Evolutionary conservation across 2,113 vertebrate species (phyloP), one percentile per base, ranked within the genome.

Genomic region (Hymenochirus boettgeri): DNA sequence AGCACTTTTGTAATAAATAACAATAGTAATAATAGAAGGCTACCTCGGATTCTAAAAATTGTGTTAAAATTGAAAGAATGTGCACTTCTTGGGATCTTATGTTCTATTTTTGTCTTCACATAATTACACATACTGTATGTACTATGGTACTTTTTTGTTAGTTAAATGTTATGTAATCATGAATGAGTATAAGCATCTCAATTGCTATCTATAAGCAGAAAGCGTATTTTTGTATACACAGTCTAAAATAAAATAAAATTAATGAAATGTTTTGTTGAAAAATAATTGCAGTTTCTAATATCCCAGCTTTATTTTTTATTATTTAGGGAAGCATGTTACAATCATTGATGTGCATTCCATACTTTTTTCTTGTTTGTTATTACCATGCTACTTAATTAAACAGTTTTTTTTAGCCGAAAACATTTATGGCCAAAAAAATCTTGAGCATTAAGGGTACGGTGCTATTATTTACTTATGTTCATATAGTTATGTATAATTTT

Each of bases 311-410:
- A 8, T 57, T 22, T 35, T 37, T 21, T n/a, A 25, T 52, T 53
- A 60, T 67, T n/a, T 60, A 69, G 47, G 21, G 31, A 35, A 57
- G 39, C 27, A 72, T 75, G 61, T 83, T 81, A 55, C 64, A 82
- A 84, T 92, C 88, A 90, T 85, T 90, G 95, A 97, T 97, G 96
- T 98, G 96, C 95, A 97, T 98, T 97, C 95, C 93, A 95, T 90
- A 87, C 88, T 89, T 91, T 86, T 90, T 78, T 85, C 89, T 88
- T 84, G 19, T 84, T 84, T 84, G 65, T 75, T 64, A n/a, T 70
- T 70, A 39, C 66, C 65, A 71, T 85, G 74, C 74, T 77, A 73
- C 71, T 78, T 65, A 71, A 82, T 83, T 80, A 76, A 50, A 73
- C 53, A 70, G 70, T 78, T 61, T 76, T 78, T 77, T 73, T 79